Evolutionary conservation across 2,797 vertebrate species (phyloP).

Genomic region (Pangasius mekongensis): DNA sequence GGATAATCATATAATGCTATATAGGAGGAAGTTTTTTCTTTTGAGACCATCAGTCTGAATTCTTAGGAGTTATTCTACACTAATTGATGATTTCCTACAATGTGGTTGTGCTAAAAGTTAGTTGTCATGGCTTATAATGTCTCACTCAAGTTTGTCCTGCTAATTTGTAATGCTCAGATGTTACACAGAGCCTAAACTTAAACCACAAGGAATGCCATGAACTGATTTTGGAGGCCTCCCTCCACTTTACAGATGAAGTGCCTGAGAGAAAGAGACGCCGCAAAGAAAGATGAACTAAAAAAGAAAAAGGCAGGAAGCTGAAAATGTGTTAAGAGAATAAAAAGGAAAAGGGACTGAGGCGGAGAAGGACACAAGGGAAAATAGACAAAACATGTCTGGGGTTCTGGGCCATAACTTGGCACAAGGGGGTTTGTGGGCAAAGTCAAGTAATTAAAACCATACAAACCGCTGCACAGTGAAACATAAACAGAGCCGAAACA

Average conservation of each 20-base stretch:
- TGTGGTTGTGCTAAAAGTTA: not conserved
- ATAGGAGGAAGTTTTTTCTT: not conserved
- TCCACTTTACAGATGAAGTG: slow-evolving; percentile 1
- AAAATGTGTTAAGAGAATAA: slow-evolving; percentile 25
- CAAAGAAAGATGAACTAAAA: slow-evolving; percentile 12
- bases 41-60: not conserved
- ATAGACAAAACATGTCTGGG: slow-evolving; percentile 51
- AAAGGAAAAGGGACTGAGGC: slow-evolving; percentile 39
- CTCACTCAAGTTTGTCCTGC: not conserved
- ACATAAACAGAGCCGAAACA: slow-evolving; percentile 30
- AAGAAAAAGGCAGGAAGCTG: slow-evolving; percentile 16
- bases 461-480: slow-evolving; percentile 3
- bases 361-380: slow-evolving; percentile 44
- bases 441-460: slow-evolving; percentile 41
- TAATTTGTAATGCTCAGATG: not conserved
- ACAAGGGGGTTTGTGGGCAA: slow-evolving; percentile 38
- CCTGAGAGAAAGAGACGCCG: not conserved
- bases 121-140: not conserved
- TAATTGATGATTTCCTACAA: not conserved
- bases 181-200: slow-evolving; percentile 5
- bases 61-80: not conserved
- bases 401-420: slow-evolving; percentile 45
- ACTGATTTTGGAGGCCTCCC: not conserved
- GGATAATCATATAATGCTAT: not conserved
- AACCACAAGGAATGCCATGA: not conserved